Percentiles rank a stretch among this genome's conserved stretches.
phyloP scores from a whole-genome alignment of 2,113 vertebrate genomes.

The Nothocercus nigrocapillus region DNA sequence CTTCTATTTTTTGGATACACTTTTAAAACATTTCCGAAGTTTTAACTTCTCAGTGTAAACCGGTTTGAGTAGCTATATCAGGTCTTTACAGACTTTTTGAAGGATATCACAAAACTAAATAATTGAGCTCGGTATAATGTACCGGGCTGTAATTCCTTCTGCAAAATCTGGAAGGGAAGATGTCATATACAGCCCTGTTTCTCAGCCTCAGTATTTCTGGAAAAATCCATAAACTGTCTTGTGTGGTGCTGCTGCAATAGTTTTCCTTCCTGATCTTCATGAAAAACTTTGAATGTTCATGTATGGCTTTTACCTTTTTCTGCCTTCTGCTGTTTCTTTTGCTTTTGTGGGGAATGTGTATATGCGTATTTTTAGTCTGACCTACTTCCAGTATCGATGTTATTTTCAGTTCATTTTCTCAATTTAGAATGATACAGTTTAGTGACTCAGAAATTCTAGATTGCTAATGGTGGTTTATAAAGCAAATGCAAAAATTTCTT shows the following conservation, averaged over 20 bases:
- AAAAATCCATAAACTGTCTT: background rate
- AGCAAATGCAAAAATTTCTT: background rate
- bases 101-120: background rate
- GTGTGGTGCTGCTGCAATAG: background rate
- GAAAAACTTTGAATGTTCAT: background rate
- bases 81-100: background rate
- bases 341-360: background rate
- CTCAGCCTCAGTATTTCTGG: background rate
- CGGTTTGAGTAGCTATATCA: background rate
- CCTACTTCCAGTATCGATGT: background rate
- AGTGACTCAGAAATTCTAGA: background rate
- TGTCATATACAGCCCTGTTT: background rate
- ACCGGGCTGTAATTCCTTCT: background rate
- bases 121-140: background rate
- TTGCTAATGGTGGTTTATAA: background rate
- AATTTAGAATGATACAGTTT: background rate
- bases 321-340: background rate
- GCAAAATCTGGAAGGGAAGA: background rate
- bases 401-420: background rate
- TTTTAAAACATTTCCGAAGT: background rate
- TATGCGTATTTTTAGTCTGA: fast-evolving
- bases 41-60: background rate
- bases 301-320: background rate
- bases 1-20: background rate
- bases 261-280: background rate